Evolutionary conservation across 1,140 invertebrate species (phyloP).

Genomic region (Whitmania pigra): DNA sequence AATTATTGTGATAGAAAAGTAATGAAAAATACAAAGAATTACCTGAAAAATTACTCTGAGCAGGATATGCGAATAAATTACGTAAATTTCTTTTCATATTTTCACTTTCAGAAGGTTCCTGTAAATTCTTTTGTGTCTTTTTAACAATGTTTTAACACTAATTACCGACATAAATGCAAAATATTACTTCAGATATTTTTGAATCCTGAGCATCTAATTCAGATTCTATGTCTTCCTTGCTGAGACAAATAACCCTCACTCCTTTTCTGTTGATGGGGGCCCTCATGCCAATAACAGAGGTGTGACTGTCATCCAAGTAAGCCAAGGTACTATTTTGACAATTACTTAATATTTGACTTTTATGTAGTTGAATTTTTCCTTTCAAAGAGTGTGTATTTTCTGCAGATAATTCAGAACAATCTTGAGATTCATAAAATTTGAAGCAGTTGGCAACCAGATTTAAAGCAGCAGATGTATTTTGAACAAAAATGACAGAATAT

Average conservation of each 20-base stretch:
- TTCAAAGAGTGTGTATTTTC: slow-evolving; percentile 1
- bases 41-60: slow-evolving; percentile 88
- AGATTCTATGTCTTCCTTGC: slow-evolving; percentile 21
- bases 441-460: slow-evolving; percentile 75
- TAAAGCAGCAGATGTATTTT: slow-evolving; percentile 68
- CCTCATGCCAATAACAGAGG: slow-evolving; percentile 81
- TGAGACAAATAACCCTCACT: slow-evolving; percentile 31
- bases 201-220: slow-evolving; percentile 12
- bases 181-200: neutral
- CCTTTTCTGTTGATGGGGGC: slow-evolving; percentile 43
- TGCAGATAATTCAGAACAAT: neutral
- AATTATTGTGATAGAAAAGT: too few relatives aligned
- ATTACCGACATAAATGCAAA: too few relatives aligned
- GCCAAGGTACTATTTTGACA: slow-evolving; percentile 46
- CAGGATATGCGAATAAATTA: slow-evolving; percentile 71
- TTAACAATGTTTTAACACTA: too few relatives aligned
- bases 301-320: slow-evolving; percentile 82
- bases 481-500: slow-evolving; percentile 79
- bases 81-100: slow-evolving; percentile 20
- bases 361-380: neutral
- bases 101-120: neutral
- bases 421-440: slow-evolving; percentile 39
- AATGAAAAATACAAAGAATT: slow-evolving; percentile 29
- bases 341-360: neutral
- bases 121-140: neutral